Evolutionary conservation across 64 coral and sea anemone genomes (phyloP).

Genomic region (Orbicella faveolata): DNA sequence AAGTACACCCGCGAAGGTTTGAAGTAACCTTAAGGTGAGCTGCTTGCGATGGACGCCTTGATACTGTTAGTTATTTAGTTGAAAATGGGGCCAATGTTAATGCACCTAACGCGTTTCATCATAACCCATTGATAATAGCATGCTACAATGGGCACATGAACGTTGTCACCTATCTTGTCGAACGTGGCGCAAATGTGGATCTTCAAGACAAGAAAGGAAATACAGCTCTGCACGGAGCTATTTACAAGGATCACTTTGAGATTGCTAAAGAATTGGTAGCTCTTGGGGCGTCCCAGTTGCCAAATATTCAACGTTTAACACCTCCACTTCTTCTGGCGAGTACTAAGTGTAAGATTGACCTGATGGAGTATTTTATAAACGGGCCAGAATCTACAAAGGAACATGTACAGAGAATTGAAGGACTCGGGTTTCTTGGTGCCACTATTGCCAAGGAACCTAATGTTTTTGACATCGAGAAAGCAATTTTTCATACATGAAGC

Average conservation of each 20-base stretch:
- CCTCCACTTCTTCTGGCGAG: too few species aligned
- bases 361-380: too few species aligned
- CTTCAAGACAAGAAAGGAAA: constrained; percentile 48
- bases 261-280: too few species aligned
- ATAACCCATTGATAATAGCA: constrained; percentile 86
- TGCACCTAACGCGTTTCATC: constrained; percentile 78
- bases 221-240: too few species aligned
- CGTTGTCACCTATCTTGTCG: constrained; percentile 71
- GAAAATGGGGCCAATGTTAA: too few species aligned
- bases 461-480: constrained; percentile 60
- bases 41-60: constrained; percentile 50
- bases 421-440: background rate
- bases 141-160: constrained; percentile 80
- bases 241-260: background rate
- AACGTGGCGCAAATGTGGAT: constrained; percentile 62
- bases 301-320: too few species aligned
- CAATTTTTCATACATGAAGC: constrained; percentile 57
- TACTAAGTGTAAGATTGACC: too few species aligned
- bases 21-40: too few species aligned
- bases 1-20: too few species aligned
- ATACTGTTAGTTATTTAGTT: constrained; percentile 70
- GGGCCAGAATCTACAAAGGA: too few species aligned
- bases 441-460: constrained; percentile 86
- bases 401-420: too few species aligned
- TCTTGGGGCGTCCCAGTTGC: too few species aligned